Evolutionary conservation across 2,797 vertebrate species (phyloP), one percentile per base, ranked within the genome.

Genomic region (Rhabdomys pumilio): DNA sequence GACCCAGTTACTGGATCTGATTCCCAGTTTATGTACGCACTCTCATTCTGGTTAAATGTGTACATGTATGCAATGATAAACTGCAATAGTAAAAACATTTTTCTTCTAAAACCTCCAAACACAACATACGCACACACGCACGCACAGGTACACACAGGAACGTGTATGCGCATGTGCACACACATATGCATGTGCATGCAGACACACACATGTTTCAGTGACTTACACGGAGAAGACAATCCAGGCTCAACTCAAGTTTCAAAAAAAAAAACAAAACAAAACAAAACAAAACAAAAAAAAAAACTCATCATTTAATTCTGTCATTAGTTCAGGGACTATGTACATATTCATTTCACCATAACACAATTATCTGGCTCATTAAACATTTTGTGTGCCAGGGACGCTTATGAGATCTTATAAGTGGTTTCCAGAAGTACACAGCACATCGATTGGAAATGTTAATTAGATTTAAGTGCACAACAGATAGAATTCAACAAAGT

Each of bases 371-470:
- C 97, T 96, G 90, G 81, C 73, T 95, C 96, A 96, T 87, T 96
- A 96, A 97, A 96, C 82, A 97, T 96, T 96, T 41, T 95, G 55
- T 90, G 86, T 90, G 84, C 96, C 96, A 95, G 93, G 75, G 94
- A 97, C 94, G 95, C 94, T 96, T 96, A 87, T 47, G 65, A 93
- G 97, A 97, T 97, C 90, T 94, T 96, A 96, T 95, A 95, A 97
- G 85, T 55, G 47, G 77, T 47, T 97, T 96, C 96, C 96, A 92
- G 94, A 97, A 86, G 77, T 82, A 94, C 57, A 92, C 44, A 90
- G 92, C 84, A 89, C 0, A 4, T 73, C 80, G 77, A 91, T 94
- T 95, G 75, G 90, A 97, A 89, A 97, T 91, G 95, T 89, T 97
- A 94, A 97, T 96, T 93, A 96, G 67, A 94, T 89, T 86, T 97